A percentile compares a stretch with the other conserved stretches of the same genome.
phyloP scores from a whole-genome alignment of 2,888 invertebrate genomes.

The Nomada flava region DNA sequence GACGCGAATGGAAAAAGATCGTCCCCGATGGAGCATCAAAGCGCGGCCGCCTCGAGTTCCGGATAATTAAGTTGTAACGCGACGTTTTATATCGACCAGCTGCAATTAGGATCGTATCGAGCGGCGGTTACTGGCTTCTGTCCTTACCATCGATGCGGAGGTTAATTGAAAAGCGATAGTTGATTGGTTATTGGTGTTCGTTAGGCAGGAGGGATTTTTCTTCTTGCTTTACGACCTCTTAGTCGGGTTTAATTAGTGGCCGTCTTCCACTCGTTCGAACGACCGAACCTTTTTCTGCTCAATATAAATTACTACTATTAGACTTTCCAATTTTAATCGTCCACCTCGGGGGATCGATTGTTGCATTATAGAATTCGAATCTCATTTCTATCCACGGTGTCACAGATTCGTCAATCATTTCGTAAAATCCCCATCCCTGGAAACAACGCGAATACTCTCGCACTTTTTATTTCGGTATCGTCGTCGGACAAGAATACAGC shows the following conservation, averaged over 20 bases:
- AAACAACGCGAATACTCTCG: neutral
- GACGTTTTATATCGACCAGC: conserved; percentile 20
- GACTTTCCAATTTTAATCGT: neutral
- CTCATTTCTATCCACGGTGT: too few relatives aligned
- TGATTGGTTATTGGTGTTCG: neutral
- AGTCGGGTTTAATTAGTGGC: neutral
- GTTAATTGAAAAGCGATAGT: neutral
- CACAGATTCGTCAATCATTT: too few relatives aligned
- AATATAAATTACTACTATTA: neutral
- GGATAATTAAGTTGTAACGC: conserved; percentile 48
- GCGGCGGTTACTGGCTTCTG: neutral
- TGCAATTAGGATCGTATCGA: conserved; percentile 9
- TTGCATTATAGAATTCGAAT: too few relatives aligned
- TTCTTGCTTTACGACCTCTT: neutral
- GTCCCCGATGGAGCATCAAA: conserved; percentile 5
- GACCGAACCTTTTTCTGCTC: neutral
- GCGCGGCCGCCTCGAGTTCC: conserved; percentile 2
- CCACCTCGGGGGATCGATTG: too few relatives aligned
- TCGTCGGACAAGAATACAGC: neutral
- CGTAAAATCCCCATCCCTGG: too few relatives aligned
- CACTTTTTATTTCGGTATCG: neutral
- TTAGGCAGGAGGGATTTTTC: neutral
- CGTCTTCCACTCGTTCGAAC: neutral
- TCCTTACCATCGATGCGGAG: neutral
- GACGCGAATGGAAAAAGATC: conserved; percentile 3